Base-by-base conservation (phyloP, 2,113 vertebrate species). In the Ptilonorhynchus violaceus region DNA sequence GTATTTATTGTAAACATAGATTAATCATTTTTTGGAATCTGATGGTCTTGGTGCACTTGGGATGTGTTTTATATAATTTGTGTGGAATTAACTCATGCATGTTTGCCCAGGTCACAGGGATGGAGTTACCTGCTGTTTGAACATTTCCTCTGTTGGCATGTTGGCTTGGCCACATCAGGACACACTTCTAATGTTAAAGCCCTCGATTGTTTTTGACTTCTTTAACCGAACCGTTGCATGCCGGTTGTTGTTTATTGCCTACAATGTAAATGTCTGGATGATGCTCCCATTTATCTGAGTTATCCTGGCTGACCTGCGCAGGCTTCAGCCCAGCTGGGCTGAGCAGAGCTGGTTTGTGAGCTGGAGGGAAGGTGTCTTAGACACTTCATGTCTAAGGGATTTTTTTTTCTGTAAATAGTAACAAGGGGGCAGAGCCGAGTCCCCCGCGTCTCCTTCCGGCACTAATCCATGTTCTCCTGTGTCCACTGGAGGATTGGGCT, bases 201-300 rank as follows among this genome's bases (percentile, higher is more conserved):
- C 85, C 56, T 94, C 1, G 1, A 37, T 63, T 92, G 69, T 85
- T 93, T 77, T 89, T 67, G 27, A 77, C 72, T 92, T 68, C 50
- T 70, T 92, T 83, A 94, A 96, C 67, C 28, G 83, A 95, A 81
- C 55, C 1, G 1, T 96, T 96, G 98, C 98, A 97, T 98, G 97
- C 94, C 3, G 17, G 88, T 94, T 37, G 25, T 63, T 94, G 82
- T 96, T 85, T 92, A 30, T 86, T 79, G 52, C 79, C 89, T 69
- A 39, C 89, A 35, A 10, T 94, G 87, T 97, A 92, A 79, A 55
- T 72, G 63, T 87, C 62, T 92, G 87, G 81, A 64, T 41, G 80
- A 93, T 96, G 75, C 73, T 96, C 82, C 31, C 10, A 69, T 88
- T 85, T 90, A 72, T 92, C 94, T n/a, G 20, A 53, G 62, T 93